phyloP scores from a whole-genome alignment of 1,140 invertebrate species.

The Monochamus saltuarius region DNA sequence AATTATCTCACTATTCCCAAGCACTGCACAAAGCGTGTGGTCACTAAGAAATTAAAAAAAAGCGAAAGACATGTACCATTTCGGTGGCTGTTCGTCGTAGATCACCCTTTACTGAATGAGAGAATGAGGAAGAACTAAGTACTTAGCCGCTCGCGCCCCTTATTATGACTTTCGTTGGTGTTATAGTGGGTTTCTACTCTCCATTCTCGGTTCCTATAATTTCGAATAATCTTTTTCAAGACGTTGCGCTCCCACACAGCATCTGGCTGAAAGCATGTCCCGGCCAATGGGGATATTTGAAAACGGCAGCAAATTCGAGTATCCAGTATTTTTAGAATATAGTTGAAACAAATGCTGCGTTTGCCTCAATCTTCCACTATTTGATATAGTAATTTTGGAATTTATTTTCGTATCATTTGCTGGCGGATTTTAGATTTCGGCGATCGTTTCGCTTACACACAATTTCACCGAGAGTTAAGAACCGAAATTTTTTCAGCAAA shows the following conservation, averaged over 20 bases:
- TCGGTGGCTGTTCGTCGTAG: not conserved
- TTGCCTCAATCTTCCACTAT: constrained; percentile 5
- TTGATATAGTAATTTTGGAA: constrained; percentile 3
- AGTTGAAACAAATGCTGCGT: constrained; percentile 10
- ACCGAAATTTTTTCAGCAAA: too few species aligned
- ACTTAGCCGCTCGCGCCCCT: not conserved
- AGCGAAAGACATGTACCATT: constrained; percentile 11
- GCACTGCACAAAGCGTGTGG: constrained; percentile 7
- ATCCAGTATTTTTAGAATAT: constrained; percentile 19
- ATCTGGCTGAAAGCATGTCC: constrained; percentile 2
- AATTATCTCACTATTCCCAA: not conserved
- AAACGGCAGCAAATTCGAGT: constrained; percentile 16
- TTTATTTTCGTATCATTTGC: not conserved
- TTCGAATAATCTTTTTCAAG: constrained; percentile 15
- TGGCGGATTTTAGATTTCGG: not conserved
- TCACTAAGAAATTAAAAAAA: constrained; percentile 1
- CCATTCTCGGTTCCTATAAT: constrained; percentile 11
- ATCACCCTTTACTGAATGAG: too few species aligned
- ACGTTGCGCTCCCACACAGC: constrained; percentile 6
- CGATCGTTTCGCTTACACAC: not conserved
- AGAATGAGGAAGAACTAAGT: constrained; percentile 14
- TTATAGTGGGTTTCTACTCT: constrained; percentile 21
- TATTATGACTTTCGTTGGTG: constrained; percentile 17
- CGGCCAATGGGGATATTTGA: constrained; percentile 18
- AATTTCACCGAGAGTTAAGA: too few species aligned